Base-by-base conservation (phyloP, 2,888 invertebrate genomes). In the Epiblema foenella region DNA sequence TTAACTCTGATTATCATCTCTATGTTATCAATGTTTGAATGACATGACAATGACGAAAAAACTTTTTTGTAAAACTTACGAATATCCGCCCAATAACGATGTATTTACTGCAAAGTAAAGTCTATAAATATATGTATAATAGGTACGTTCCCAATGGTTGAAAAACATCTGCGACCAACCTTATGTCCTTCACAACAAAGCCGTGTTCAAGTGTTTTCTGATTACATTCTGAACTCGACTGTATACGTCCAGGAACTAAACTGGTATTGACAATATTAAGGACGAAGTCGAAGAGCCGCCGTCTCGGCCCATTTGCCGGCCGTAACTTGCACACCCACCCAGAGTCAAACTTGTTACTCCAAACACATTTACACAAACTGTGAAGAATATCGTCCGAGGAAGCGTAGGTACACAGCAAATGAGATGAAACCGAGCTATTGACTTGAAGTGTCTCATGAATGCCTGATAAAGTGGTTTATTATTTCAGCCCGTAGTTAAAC, bases 261-360 rank as follows among this genome's bases (percentile, higher is more conserved):
- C n/a, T 1, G 46, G 60, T 60, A 60, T 60, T 60, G 60, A 60
- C 60, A 60, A 46, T 60, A 60, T 60, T 60, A 60, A n/a, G 60
- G 46, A 24, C 24, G 9, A n/a, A 46, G 42, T 24, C 24, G 24
- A 24, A 24, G 57, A 17, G 42, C 42, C 20, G 58, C 39, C 39
- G 59, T 46, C 59, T 46, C 42, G 42, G n/a, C 15, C 42, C 59
- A 60, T 60, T 60, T 46, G 9, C 24, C 20, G 59, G 15, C 42
- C 15, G 46, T 60, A 57, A 57, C 59, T 59, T 18, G 42, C 78
- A 54, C 64, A 20, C 39, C 64, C 39, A 39, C 33, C 56, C 24
- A 3, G 24, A 15, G 42, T n/a, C 49, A 37, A 37, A 49, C 49
- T 58, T 58, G 58, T 51, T 58, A 58, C 29, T 20, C 29, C 2